These are phyloP conservation scores for Drosophila prolongata DNA, from an alignment of 2,888 invertebrate genomes.

Conservation along the genomic window DNA sequence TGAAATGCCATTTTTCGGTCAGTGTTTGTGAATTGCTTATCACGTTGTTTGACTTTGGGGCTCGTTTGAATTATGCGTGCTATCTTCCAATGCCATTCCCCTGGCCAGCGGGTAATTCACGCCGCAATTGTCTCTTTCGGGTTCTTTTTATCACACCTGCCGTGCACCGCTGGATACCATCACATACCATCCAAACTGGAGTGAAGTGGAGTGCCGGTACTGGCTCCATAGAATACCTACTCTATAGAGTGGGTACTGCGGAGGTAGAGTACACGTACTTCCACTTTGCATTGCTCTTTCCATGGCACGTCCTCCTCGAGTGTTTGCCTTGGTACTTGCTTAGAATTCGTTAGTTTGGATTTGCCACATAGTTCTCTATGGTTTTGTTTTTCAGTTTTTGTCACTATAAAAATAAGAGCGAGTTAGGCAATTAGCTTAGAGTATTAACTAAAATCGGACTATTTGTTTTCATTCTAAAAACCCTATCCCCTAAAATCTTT, in stretches of 20 bases:
- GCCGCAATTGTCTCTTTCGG: conserved; percentile 46
- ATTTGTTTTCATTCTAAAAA: no score
- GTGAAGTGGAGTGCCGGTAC: conserved; percentile 11
- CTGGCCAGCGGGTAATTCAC: conserved; percentile 34
- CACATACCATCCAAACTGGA: conserved; percentile 14
- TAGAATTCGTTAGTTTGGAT: conserved; percentile 42
- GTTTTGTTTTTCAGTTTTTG: conserved; percentile 1
- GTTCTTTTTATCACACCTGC: conserved; percentile 70
- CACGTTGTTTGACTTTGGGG: conserved; percentile 74
- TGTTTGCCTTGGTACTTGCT: conserved; percentile 45
- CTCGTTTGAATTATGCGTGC: conserved; percentile 68
- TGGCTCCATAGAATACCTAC: conserved; percentile 16
- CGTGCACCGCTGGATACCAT: conserved; percentile 58
- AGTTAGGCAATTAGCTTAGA: not conserved
- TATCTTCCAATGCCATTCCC: conserved; percentile 60
- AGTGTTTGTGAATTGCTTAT: conserved; percentile 65
- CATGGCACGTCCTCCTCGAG: conserved; percentile 47
- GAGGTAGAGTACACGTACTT: conserved; percentile 36
- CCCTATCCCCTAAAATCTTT: no score
- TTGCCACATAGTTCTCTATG: not conserved
- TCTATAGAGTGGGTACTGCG: not conserved
- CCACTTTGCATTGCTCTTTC: conserved; percentile 41
- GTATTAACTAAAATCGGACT: no score
- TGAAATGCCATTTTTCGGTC: not conserved
- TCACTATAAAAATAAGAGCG: not conserved